phyloP scores from a whole-genome alignment of 2,888 invertebrate species.

The Andrena fulva region DNA sequence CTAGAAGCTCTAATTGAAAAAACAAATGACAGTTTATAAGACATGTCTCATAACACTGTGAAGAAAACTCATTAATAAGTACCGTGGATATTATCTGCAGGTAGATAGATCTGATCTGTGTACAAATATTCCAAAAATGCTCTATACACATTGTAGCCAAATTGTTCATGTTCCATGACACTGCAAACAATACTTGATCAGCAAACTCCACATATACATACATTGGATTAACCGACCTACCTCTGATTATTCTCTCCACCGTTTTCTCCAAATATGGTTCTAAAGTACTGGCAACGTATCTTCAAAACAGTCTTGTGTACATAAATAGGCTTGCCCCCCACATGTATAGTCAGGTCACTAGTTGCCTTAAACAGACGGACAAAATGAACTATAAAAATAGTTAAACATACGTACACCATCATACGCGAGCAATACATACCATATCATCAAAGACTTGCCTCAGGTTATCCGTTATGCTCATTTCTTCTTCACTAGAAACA shows the following conservation, averaged over 20 bases:
- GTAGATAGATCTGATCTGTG: constrained; percentile 87
- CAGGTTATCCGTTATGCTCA: background rate
- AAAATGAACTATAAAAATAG: background rate
- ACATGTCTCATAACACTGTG: background rate
- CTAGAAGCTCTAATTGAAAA: constrained; percentile 84
- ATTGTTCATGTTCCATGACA: constrained; percentile 83
- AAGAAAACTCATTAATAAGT: constrained; percentile 64
- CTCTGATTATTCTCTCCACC: constrained; percentile 87
- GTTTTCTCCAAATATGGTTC: constrained; percentile 87
- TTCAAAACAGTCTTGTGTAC: constrained; percentile 88
- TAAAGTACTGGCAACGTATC: constrained; percentile 88
- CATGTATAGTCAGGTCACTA: constrained; percentile 87
- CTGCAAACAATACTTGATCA: constrained; percentile 73
- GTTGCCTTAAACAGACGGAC: constrained; percentile 83
- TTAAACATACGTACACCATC: background rate
- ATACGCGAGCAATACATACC: constrained; percentile 79
- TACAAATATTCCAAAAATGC: constrained; percentile 88
- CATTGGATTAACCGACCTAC: constrained; percentile 77
- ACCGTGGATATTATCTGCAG: constrained; percentile 88
- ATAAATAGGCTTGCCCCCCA: constrained; percentile 86
- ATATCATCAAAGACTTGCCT: background rate
- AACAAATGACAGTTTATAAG: constrained; percentile 7
- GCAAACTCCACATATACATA: background rate
- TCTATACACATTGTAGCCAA: constrained; percentile 86
- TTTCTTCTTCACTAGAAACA: background rate